Conservation (phyloP, 1,140 invertebrate genomes). For the Penaeus indicus region DNA sequence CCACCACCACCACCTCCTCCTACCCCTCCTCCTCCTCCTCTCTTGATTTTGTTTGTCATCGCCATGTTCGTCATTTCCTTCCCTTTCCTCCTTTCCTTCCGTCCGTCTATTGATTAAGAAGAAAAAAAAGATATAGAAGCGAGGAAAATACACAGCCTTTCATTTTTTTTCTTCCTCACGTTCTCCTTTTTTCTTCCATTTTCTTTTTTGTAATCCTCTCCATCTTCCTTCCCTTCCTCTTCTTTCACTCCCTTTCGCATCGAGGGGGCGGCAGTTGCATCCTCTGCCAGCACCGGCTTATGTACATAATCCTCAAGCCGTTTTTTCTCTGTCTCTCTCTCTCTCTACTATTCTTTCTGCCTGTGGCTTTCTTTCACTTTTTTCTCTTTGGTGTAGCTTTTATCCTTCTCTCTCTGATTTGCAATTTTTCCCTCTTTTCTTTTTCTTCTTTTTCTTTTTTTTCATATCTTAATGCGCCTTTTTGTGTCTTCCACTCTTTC, state of each 20-base stretch:
- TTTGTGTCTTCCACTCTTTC: not conserved
- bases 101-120: not conserved
- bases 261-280: too few relatives aligned
- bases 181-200: conserved; percentile 17
- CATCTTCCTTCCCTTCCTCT: too few relatives aligned
- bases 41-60: too few relatives aligned
- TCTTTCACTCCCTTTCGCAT: too few relatives aligned
- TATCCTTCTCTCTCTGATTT: not conserved
- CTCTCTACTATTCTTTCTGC: not conserved
- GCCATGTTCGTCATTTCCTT: not conserved
- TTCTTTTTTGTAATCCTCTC: too few relatives aligned
- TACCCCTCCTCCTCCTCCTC: too few relatives aligned
- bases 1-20: too few relatives aligned
- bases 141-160: too few relatives aligned
- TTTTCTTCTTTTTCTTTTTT: not conserved
- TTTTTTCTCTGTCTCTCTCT: not conserved
- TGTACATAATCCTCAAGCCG: not conserved
- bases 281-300: too few relatives aligned
- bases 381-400: not conserved
- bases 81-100: not conserved
- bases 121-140: too few relatives aligned
- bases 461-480: not conserved
- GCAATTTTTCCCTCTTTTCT: not conserved
- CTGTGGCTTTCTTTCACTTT: not conserved
- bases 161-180: not conserved